Conservation (phyloP, 1,140 invertebrate species). For the Drosophila nikananu region DNA sequence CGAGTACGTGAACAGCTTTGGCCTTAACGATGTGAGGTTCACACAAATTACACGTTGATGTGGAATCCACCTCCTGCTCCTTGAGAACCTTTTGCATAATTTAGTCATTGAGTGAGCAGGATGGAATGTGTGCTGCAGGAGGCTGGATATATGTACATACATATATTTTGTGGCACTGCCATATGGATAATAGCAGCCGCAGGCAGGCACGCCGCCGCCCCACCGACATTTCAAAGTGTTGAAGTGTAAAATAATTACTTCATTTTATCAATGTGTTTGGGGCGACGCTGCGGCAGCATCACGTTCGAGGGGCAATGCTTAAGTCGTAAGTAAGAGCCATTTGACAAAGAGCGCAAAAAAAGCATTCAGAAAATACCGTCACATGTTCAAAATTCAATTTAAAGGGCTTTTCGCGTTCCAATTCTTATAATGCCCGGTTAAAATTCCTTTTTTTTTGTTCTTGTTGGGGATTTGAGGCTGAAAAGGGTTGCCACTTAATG, state of each 20-base stretch:
- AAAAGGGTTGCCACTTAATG: constrained; percentile 56
- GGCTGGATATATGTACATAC: constrained; percentile 27
- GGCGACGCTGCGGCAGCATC: constrained; percentile 24
- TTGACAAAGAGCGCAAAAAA: constrained; percentile 59
- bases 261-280: constrained; percentile 64
- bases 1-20: constrained; percentile 72
- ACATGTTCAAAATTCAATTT: constrained; percentile 51
- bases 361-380: constrained; percentile 20
- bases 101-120: constrained; percentile 52
- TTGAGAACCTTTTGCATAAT: constrained; percentile 74
- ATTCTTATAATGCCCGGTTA: constrained; percentile 53
- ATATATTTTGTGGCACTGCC: constrained; percentile 35
- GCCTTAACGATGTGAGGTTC: constrained; percentile 74
- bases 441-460: too few relatives aligned
- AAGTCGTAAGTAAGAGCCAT: constrained; percentile 66
- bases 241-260: constrained; percentile 83
- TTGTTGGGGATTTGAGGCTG: constrained; percentile 8
- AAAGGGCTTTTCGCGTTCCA: constrained; percentile 10
- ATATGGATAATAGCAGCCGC: constrained; percentile 71
- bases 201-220: constrained; percentile 32
- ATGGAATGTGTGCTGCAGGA: constrained; percentile 7
- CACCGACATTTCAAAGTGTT: constrained; percentile 71
- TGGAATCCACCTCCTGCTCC: constrained; percentile 9
- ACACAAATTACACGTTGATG: constrained; percentile 64
- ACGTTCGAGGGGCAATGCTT: constrained; percentile 54